Evolutionary conservation across 2,113 vertebrate species (phyloP).

Genomic region (Crotalus viridis): DNA sequence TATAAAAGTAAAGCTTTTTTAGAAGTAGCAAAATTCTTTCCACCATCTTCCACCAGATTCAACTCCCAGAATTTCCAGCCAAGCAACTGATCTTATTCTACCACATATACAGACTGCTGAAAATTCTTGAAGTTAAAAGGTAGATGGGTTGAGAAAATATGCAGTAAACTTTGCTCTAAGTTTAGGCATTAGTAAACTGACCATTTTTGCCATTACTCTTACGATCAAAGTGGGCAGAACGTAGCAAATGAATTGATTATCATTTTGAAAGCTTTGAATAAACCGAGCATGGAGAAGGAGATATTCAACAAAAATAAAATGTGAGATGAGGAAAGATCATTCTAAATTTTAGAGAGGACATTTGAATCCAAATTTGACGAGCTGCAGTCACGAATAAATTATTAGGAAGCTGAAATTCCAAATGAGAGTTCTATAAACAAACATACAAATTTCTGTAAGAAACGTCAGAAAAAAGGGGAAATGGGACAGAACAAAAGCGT

Average conservation of each 20-base stretch:
- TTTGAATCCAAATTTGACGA: background rate
- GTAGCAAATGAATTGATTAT: background rate
- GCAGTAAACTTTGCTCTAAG: background rate
- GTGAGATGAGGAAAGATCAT: background rate
- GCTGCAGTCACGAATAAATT: background rate
- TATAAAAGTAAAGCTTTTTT: background rate
- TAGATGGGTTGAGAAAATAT: background rate
- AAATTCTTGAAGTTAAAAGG: background rate
- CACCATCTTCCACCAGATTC: background rate
- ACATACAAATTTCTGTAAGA: background rate
- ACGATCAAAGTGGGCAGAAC: background rate
- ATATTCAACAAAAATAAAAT: background rate
- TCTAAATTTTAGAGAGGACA: background rate
- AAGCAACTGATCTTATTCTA: background rate
- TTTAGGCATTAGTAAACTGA: background rate
- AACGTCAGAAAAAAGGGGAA: background rate
- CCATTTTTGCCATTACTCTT: background rate
- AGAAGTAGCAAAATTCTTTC: background rate
- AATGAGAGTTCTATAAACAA: background rate
- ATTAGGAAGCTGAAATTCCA: background rate
- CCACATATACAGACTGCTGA: background rate
- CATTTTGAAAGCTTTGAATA: background rate
- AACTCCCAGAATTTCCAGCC: background rate
- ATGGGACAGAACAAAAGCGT: background rate
- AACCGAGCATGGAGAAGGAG: background rate